These are phyloP conservation scores for Embiotoca jacksoni DNA, from an alignment of 2,113 vertebrate species.

Conservation along the genomic window DNA sequence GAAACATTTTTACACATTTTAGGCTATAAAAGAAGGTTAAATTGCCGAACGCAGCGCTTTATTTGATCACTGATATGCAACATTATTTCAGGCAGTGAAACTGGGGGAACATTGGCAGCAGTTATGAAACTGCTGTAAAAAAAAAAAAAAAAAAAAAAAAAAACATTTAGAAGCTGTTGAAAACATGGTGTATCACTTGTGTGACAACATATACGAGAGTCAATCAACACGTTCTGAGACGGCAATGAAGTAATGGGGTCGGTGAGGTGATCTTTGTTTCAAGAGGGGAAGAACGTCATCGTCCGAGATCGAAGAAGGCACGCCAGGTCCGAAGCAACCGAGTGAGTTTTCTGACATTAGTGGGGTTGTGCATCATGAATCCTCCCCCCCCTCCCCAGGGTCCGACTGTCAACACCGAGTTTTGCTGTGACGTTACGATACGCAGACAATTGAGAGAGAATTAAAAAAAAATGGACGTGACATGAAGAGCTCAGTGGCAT, in stretches of 20 bases:
- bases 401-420: too few species aligned
- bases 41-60: conserved; percentile 30
- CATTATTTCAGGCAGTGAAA: conserved; percentile 36
- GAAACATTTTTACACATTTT: conserved; percentile 23
- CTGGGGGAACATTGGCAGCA: conserved; percentile 27
- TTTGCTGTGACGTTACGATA: too few species aligned
- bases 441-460: neutral
- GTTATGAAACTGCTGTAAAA: conserved; percentile 10
- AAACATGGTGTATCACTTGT: neutral
- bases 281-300: too few species aligned
- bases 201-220: too few species aligned
- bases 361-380: too few species aligned
- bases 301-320: too few species aligned
- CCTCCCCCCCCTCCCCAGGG: too few species aligned
- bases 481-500: neutral
- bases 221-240: too few species aligned
- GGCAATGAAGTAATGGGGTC: too few species aligned
- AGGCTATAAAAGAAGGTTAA: conserved; percentile 33
- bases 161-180: neutral
- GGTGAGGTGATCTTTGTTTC: too few species aligned
- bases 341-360: too few species aligned
- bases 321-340: too few species aligned
- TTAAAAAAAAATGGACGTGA: neutral
- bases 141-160: neutral
- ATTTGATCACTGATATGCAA: conserved; percentile 39